A percentile compares a stretch with the other conserved stretches of the same genome.
Conservation (phyloP, 2,113 vertebrate species). For the Halichoeres trimaculatus region DNA sequence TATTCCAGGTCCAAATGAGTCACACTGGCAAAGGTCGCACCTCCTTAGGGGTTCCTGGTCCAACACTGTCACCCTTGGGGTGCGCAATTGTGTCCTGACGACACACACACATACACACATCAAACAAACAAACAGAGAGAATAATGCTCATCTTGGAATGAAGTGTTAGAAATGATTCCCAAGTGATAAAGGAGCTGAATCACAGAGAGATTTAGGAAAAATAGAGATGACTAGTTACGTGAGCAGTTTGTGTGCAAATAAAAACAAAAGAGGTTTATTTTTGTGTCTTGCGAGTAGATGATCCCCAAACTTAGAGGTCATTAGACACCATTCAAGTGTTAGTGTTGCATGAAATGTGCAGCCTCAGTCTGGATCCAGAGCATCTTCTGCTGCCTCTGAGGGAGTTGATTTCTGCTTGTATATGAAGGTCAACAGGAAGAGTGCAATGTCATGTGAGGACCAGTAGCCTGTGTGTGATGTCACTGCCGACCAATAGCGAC, state of each 20-base stretch:
- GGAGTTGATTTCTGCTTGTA: conserved; percentile 85
- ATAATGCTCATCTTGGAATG: conserved; percentile 44
- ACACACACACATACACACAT: conserved; percentile 8
- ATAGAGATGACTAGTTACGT: conserved; percentile 2
- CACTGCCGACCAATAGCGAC: conserved; percentile 97
- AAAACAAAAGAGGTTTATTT: conserved; percentile 44
- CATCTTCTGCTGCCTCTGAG: conserved; percentile 54
- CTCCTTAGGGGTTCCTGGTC: conserved; percentile 59
- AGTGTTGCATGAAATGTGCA: conserved; percentile 9
- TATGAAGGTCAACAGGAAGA: conserved; percentile 97
- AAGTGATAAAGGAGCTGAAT: conserved; percentile 34
- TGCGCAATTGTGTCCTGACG: conserved; percentile 44
- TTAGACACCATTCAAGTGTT: conserved; percentile 21
- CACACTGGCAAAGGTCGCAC: conserved; percentile 54
- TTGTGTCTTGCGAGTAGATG: conserved; percentile 12
- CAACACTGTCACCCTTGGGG: conserved; percentile 52
- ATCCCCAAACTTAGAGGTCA: background rate
- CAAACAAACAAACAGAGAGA: conserved; percentile 5
- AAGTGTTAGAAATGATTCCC: conserved; percentile 28
- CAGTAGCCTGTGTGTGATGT: conserved; percentile 98
- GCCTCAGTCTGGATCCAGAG: conserved; percentile 74
- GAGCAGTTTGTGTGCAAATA: conserved; percentile 25
- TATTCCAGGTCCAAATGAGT: conserved; percentile 9
- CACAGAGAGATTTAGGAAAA: conserved; percentile 14
- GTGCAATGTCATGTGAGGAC: conserved; percentile 95